Evolutionary conservation across 1,140 invertebrate genomes (phyloP), one percentile per base, ranked within the genome.

Genomic region (Scaptodrosophila lebanonensis): DNA sequence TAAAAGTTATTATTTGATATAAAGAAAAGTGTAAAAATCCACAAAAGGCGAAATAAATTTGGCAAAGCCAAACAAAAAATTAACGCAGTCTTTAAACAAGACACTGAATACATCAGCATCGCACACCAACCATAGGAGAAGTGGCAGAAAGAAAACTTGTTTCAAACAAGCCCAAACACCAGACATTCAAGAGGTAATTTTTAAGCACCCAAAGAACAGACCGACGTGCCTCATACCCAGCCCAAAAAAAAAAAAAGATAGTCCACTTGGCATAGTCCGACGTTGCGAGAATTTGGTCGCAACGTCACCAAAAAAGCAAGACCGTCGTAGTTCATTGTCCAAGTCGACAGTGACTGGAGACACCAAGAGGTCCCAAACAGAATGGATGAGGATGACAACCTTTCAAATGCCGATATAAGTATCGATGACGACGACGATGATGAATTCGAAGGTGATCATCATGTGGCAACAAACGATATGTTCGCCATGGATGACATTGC

Each of bases 351-450:
- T 13, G 6, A 11, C 32, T 3, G 32, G 6, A 33, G 32, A 3
- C 32, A 33, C 12, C 12, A 8, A 13, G 3, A 9, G 9, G 5
- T 36, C 27, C 17, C 22, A 44, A 32, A 25, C 54, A 83, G 48
- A 58, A 84, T 84, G 82, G 82, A 84, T 59, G 79, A 84, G 56
- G 79, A 84, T 71, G 75, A 84, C 57, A 84, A 82, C 60, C 48
- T 82, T 45, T 84, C 79, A 35, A 83, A 79, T 75, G 68, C 65
- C 52, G 75, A 84, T 52, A 84, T 84, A 47, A 82, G 71, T 69
- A 72, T 84, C 45, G 79, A 83, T 44, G 79, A 73, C 2, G 79
- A 62, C 15, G 71, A 76, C 11, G 58, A 52, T 12, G 48, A 39
- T 13, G 64, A 61, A 30, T 30, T 15, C n/a, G n/a, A 11, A 4